Conservation (phyloP, 2,113 vertebrate species). For the Oryctolagus cuniculus region DNA sequence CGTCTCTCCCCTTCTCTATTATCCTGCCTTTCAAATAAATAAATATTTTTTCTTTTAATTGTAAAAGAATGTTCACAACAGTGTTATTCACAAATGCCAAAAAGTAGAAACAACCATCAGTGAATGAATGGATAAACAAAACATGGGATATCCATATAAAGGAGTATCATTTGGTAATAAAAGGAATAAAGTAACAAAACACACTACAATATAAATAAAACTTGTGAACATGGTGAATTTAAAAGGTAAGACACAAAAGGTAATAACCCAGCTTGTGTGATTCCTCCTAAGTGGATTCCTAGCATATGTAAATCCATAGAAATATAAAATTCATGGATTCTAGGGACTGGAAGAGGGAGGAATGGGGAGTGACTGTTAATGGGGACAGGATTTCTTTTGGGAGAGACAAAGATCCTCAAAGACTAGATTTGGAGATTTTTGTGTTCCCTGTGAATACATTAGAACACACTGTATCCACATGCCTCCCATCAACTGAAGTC, state of each 20-base stretch:
- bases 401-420: neutral
- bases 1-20: too few species aligned
- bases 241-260: neutral
- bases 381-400: neutral
- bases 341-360: too few species aligned
- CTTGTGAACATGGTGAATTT: neutral
- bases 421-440: neutral
- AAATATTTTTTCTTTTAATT: too few species aligned
- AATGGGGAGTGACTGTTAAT: neutral
- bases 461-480: neutral
- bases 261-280: neutral
- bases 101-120: slow-evolving; percentile 7
- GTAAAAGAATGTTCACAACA: neutral
- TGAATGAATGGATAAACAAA: neutral
- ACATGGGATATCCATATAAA: neutral
- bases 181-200: neutral
- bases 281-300: neutral
- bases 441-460: neutral
- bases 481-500: neutral
- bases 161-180: slow-evolving; percentile 1
- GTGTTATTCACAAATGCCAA: neutral
- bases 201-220: neutral
- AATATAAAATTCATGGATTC: slow-evolving; percentile 23
- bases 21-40: too few species aligned
- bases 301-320: neutral